phyloP scores from a whole-genome alignment of 2,888 invertebrate species.

The Orchesella flavescens region DNA sequence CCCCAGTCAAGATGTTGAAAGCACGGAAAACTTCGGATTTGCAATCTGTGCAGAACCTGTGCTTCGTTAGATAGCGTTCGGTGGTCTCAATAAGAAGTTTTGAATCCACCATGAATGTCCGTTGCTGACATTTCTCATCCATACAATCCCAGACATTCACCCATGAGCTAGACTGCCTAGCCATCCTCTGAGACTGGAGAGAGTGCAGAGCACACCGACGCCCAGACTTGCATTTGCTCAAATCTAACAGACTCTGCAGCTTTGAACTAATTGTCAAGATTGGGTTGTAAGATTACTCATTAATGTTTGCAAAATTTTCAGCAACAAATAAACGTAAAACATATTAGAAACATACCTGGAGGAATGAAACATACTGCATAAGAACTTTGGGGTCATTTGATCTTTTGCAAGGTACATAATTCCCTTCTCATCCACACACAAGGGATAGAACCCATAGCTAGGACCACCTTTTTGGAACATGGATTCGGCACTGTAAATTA shows the following conservation, averaged over 20 bases:
- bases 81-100: conserved; percentile 88
- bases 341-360: conserved; percentile 81
- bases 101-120: conserved; percentile 88
- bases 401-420: conserved; percentile 87
- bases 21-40: conserved; percentile 91
- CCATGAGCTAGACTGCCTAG: conserved; percentile 79
- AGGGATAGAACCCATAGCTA: conserved; percentile 90
- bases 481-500: conserved; percentile 84
- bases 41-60: conserved; percentile 89
- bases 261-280: conserved; percentile 22
- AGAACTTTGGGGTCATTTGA: conserved; percentile 84
- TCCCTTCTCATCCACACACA: conserved; percentile 82
- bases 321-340: conserved; percentile 29
- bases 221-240: conserved; percentile 71
- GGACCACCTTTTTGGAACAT: conserved; percentile 89
- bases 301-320: conserved; percentile 1
- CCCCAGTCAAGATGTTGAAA: conserved; percentile 86
- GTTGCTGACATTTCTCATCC: conserved; percentile 75
- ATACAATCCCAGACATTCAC: conserved; percentile 82
- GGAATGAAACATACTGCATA: conserved; percentile 88
- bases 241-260: conserved; percentile 67
- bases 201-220: conserved; percentile 92
- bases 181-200: conserved; percentile 88
- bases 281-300: background rate
- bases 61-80: conserved; percentile 92